phyloP scores from a whole-genome alignment of 2,888 invertebrate genomes.

The Hypomecis atomaria region DNA sequence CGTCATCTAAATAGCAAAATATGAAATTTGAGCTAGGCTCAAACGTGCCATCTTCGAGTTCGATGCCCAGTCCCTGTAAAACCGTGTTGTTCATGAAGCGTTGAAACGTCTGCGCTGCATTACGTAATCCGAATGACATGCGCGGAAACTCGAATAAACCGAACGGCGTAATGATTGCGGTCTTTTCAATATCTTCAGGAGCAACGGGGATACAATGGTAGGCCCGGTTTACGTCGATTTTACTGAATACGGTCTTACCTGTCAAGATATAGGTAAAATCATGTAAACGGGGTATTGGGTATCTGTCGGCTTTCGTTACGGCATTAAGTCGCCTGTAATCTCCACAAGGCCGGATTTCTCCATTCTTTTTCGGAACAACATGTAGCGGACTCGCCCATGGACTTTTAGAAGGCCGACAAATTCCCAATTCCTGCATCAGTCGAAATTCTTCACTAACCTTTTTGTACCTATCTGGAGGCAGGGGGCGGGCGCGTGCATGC shows the following conservation, averaged over 20 bases:
- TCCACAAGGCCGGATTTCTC: no score
- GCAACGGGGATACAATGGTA: not conserved
- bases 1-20: not conserved
- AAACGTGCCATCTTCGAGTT: not conserved
- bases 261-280: slow-evolving; percentile 16
- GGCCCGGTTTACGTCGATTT: not conserved
- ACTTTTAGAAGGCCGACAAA: no score
- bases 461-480: no score
- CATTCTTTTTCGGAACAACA: no score
- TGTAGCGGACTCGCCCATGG: no score
- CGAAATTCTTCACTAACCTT: no score
- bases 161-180: not conserved
- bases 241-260: slow-evolving; percentile 17
- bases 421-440: no score
- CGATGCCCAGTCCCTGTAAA: not conserved
- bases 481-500: no score
- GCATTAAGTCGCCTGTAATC: no score
- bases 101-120: slow-evolving; percentile 1
- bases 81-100: slow-evolving; percentile 6
- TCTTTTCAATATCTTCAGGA: slow-evolving; percentile 4
- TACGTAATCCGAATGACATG: not conserved
- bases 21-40: not conserved
- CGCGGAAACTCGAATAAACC: not conserved
- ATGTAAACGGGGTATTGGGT: not conserved
- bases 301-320: no score